A percentile compares a stretch with the other conserved stretches of the same genome.
These are phyloP conservation scores for Sebastes paucispinis DNA, from an alignment of 2,797 vertebrate species.

Conservation along the genomic window DNA sequence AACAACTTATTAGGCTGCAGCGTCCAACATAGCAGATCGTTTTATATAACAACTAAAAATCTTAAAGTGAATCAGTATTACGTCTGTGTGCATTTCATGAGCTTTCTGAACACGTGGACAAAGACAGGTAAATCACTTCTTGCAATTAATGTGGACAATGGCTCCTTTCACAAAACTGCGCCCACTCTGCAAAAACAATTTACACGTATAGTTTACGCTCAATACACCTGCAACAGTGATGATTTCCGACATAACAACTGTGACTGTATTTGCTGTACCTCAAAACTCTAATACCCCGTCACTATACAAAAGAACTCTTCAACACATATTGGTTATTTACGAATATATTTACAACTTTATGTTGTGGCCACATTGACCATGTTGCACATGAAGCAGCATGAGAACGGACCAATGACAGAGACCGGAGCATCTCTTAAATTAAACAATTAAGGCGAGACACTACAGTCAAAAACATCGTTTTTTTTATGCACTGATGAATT, in stretches of 20 bases:
- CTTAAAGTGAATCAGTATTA: background rate
- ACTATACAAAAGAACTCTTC: background rate
- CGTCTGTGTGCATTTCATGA: background rate
- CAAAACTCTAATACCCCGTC: background rate
- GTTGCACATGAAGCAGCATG: no score
- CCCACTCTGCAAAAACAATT: background rate
- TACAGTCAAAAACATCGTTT: no score
- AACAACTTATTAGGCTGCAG: background rate
- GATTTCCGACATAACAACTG: background rate
- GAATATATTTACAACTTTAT: background rate
- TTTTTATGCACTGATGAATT: no score
- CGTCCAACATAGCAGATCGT: constrained; percentile 6
- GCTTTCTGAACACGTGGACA: background rate
- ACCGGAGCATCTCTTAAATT: background rate
- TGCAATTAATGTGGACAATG: background rate
- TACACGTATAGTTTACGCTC: background rate
- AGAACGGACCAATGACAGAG: background rate
- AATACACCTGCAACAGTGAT: background rate
- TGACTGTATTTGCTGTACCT: background rate
- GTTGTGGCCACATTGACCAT: background rate
- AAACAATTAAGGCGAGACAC: background rate
- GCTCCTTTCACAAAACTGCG: background rate
- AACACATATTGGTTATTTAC: background rate
- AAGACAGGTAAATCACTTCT: background rate
- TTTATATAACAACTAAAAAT: background rate